Evolutionary conservation across 2,797 vertebrate species (phyloP), one percentile per base, ranked within the genome.

Genomic region (Arrhamphus sclerolepis): DNA sequence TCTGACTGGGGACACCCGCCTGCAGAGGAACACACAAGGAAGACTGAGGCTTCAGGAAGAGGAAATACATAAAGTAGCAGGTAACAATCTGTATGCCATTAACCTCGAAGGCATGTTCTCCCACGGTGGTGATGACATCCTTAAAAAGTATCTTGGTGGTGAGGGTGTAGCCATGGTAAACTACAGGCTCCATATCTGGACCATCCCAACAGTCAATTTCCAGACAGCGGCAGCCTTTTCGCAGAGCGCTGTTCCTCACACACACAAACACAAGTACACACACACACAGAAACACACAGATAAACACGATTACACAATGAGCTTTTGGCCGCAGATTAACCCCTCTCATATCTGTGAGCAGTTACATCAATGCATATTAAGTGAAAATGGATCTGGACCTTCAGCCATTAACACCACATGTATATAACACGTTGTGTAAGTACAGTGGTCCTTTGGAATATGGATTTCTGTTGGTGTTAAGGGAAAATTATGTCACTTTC

Each of bases 151-250:
- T 93, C 85, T 93, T 96, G 85, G 90, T 94, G 1, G 94, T 96
- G 48, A 96, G 80, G 5, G 95, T 96, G 77, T 92, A 89, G 5
- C 95, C 95, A 0, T 96, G 96, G 61, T 95, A 96, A 1, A 97
- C 95, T 2, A 95, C 0, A 0, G 96, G 95, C 38, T 96, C 92
- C 28, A 81, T 77, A 16, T 93, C 80, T 0, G 83, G 59, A 18
- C 95, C 95, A 42, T 96, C 94, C 94, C 95, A 96, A 86, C 95
- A 97, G 84, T 96, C 95, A 41, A 96, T 94, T 87, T 96, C 95
- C 80, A 97, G 79, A 62, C 95, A 96, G 46, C 95, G 96, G 17
- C 95, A 97, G 69, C 94, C 95, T 87, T 91, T 94, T 63, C 91
- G 84, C 44, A 98, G 91, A 68, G 94, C 94, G 4, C 95, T 97